phyloP scores from a whole-genome alignment of 2,888 invertebrate species.

The Philaethria dido region DNA sequence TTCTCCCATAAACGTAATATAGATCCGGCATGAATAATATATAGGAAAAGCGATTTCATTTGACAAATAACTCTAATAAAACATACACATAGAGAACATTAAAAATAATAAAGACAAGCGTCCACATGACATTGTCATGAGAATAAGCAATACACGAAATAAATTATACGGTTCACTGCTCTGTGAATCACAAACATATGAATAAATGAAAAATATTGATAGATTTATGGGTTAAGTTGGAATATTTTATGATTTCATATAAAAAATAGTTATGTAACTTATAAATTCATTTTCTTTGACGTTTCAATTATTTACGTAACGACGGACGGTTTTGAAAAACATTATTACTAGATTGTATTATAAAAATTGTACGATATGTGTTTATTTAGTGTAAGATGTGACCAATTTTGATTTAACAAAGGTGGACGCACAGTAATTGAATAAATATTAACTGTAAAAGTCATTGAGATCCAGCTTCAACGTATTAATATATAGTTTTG shows the following conservation, averaged over 20 bases:
- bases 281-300: background rate
- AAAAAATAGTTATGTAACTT: background rate
- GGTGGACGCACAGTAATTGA: background rate
- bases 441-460: background rate
- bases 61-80: conserved; percentile 23
- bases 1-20: background rate
- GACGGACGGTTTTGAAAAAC: too few relatives aligned
- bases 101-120: conserved; percentile 18
- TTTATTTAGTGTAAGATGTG: too few relatives aligned
- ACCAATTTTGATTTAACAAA: background rate
- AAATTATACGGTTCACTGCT: conserved; percentile 17
- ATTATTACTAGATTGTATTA: background rate
- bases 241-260: conserved; percentile 11
- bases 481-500: background rate
- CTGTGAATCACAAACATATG: conserved; percentile 10
- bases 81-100: conserved; percentile 15
- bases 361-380: too few relatives aligned
- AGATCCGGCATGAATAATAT: background rate
- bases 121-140: conserved; percentile 19
- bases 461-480: background rate
- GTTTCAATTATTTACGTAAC: too few relatives aligned
- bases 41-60: conserved; percentile 11
- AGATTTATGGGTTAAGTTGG: conserved; percentile 20
- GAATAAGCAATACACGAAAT: conserved; percentile 29
- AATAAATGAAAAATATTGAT: conserved; percentile 23